Evolutionary conservation across 1,140 invertebrate genomes (phyloP).

Genomic region (Magallana angulata): DNA sequence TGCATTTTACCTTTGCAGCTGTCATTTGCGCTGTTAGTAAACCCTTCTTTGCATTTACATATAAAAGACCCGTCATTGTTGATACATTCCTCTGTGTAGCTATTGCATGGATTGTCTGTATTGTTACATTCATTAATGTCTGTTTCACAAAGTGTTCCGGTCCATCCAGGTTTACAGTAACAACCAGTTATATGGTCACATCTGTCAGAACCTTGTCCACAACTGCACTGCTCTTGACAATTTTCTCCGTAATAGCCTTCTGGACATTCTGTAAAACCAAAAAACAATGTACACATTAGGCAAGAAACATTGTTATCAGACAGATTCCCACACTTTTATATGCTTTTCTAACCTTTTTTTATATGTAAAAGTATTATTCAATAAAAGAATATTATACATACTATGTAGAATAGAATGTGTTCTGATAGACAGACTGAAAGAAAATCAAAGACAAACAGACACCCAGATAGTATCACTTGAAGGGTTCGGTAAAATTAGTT

Average conservation of each 20-base stretch:
- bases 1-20: conserved; percentile 51
- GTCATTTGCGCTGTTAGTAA: conserved; percentile 17
- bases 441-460: no score
- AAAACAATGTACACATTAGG: no score
- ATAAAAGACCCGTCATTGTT: conserved; percentile 61
- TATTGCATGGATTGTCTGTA: conserved; percentile 18
- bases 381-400: no score
- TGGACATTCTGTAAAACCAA: conserved; percentile 31
- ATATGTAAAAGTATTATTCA: no score
- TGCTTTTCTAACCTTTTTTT: not conserved
- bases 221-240: conserved; percentile 60
- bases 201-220: conserved; percentile 33
- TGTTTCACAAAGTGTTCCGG: conserved; percentile 57
- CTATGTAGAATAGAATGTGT: no score
- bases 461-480: no score
- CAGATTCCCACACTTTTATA: no score
- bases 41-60: conserved; percentile 63
- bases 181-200: conserved; percentile 61
- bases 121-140: conserved; percentile 62
- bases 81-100: conserved; percentile 48
- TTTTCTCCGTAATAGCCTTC: conserved; percentile 52
- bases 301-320: no score
- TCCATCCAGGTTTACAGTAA: conserved; percentile 62
- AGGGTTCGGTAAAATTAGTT: no score
- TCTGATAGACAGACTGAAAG: no score